A percentile compares a stretch with the other conserved stretches of the same genome.
These are phyloP conservation scores for Garra rufa DNA, from an alignment of 2,113 vertebrate species.

Conservation along the genomic window DNA sequence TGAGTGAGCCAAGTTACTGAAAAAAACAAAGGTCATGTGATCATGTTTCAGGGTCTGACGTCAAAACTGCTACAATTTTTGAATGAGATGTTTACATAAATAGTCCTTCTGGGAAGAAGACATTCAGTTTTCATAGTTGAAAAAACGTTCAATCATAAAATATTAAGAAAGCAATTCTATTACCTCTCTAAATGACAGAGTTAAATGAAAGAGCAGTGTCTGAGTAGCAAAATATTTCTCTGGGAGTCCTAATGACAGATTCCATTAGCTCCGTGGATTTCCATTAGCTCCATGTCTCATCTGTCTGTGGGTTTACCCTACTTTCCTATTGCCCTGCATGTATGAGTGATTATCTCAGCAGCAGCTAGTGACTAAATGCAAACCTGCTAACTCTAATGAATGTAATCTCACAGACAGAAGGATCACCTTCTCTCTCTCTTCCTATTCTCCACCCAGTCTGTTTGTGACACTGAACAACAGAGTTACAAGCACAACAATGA, in stretches of 20 bases:
- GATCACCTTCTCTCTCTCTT: conserved; percentile 61
- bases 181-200: not conserved
- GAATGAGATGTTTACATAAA: not conserved
- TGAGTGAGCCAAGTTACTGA: not conserved
- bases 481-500: conserved; percentile 9
- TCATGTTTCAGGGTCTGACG: not conserved
- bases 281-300: not conserved
- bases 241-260: not conserved
- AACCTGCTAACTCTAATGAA: conserved; percentile 70
- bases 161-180: not conserved
- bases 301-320: conserved; percentile 15
- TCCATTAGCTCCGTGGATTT: conserved; percentile 12
- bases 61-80: not conserved
- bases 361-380: conserved; percentile 16
- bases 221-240: not conserved
- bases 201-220: not conserved
- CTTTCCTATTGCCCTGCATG: conserved; percentile 30
- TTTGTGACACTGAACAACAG: not conserved
- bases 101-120: not conserved
- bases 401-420: conserved; percentile 69
- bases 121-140: not conserved
- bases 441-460: not conserved
- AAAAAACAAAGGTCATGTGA: not conserved
- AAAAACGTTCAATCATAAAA: not conserved
- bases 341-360: conserved; percentile 61